A percentile compares a stretch with the other conserved stretches of the same genome.
These are phyloP conservation scores for Phoenicopterus ruber DNA, from an alignment of 2,113 vertebrate genomes.

Conservation along the genomic window DNA sequence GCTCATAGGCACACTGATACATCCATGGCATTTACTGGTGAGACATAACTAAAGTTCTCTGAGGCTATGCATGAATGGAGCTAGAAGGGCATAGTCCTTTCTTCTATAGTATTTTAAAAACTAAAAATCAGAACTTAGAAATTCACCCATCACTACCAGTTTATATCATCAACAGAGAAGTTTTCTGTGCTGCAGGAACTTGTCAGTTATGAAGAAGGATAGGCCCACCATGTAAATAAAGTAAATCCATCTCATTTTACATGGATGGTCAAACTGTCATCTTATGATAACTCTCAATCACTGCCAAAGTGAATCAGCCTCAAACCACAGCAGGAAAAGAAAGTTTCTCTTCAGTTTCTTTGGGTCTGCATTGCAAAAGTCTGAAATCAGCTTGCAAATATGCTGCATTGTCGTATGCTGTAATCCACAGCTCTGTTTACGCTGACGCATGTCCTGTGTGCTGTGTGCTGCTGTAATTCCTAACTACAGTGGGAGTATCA, in stretches of 20 bases:
- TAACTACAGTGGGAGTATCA: neutral
- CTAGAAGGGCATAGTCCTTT: neutral
- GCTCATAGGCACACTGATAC: neutral
- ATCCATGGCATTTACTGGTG: neutral
- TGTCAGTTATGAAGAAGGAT: neutral
- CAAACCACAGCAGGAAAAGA: neutral
- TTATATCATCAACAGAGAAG: neutral
- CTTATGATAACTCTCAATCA: conserved; percentile 7
- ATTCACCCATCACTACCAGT: neutral
- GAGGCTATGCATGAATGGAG: neutral
- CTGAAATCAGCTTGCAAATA: conserved; percentile 8
- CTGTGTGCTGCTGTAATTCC: neutral
- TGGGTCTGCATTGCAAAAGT: conserved; percentile 14
- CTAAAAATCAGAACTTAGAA: neutral
- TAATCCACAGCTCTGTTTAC: neutral
- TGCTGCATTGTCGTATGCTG: neutral
- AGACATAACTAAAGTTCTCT: neutral
- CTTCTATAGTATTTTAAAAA: neutral
- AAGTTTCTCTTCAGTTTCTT: neutral
- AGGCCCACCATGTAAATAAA: neutral
- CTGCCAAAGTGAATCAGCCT: conserved; percentile 10
- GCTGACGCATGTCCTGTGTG: neutral
- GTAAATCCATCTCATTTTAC: conserved; percentile 28
- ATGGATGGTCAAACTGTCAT: neutral
- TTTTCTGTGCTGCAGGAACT: neutral